Percentiles rank a stretch among this genome's conserved stretches.
phyloP scores from a whole-genome alignment of 2,113 vertebrate species.

The Nerophis lumbriciformis region DNA sequence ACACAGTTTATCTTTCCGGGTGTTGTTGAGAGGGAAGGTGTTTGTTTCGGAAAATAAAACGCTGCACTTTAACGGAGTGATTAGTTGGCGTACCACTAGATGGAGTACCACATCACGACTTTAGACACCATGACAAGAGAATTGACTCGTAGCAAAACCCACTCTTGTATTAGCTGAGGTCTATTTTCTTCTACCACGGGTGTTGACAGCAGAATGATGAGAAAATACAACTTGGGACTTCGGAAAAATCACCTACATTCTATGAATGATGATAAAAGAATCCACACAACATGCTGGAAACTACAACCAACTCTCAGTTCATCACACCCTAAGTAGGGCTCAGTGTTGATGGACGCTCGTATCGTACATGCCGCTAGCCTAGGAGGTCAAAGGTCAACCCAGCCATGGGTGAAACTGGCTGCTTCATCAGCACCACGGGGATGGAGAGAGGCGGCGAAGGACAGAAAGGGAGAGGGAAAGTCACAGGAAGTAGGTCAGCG shows the following conservation, averaged over 20 bases:
- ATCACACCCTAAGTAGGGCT: not conserved
- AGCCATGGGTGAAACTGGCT: slow-evolving; percentile 26
- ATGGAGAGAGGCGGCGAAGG: slow-evolving; percentile 21
- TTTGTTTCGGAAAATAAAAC: too few relatives aligned
- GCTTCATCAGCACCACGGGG: slow-evolving; percentile 58
- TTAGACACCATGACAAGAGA: not conserved
- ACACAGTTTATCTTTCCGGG: too few relatives aligned
- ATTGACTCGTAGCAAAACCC: slow-evolving; percentile 31
- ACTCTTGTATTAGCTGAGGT: slow-evolving; percentile 11
- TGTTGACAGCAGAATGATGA: slow-evolving; percentile 6
- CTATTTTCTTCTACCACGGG: slow-evolving; percentile 18
- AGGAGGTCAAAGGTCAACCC: slow-evolving; percentile 45
- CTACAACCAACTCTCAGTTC: not conserved
- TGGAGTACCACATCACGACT: too few relatives aligned
- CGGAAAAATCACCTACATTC: not conserved
- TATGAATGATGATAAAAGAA: not conserved
- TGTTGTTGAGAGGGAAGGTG: too few relatives aligned
- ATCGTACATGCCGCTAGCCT: slow-evolving; percentile 9
- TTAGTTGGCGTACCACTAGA: too few relatives aligned
- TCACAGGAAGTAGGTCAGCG: slow-evolving; percentile 54
- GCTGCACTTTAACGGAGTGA: too few relatives aligned
- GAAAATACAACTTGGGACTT: too few relatives aligned
- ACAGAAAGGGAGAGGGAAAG: slow-evolving; percentile 25
- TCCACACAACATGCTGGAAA: not conserved
- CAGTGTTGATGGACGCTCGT: slow-evolving; percentile 3